Base-by-base conservation (phyloP, 2,888 invertebrate genomes). In the Mallateleia sp. region DNA sequence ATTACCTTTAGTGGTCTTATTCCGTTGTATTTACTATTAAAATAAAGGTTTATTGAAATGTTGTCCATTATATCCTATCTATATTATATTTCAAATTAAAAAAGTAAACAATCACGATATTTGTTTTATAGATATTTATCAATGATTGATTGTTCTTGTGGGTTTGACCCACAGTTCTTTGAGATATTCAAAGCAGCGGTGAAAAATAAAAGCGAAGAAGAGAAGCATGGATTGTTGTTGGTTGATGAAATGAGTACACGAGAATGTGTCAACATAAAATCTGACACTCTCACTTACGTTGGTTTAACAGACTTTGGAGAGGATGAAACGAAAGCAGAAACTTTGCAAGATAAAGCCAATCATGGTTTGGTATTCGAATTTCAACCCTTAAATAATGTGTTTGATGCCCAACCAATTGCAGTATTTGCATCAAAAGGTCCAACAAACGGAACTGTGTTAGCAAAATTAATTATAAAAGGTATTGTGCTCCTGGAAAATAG, bases 381-480 rank as follows among this genome's bases (percentile, higher is more conserved):
- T 67, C 89, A 89, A 72, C 85, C 91, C 7, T 47, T 90, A 15
- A 79, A 71, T 18, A 88, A 83, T 25, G 47, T 64, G 6, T 86
- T 62, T 54, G 75, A 72, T 28, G 88, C 83, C 50, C 91, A 90
- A 38, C 85, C 89, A n/a, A 58, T 90, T 15, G 89, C 86, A 9
- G 89, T 89, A 9, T 90, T 89, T 24, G 85, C 88, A 9, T 38
- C 38, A 14, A 38, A 14, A 38, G 38, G 38, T 14, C 38, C 38
- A 38, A 38, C 38, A 14, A 38, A 38, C 11, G 38, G 38, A 9
- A 38, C 38, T 9, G 11, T 11, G 2, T 38, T 38, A 38, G 38
- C 38, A 38, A 2, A 38, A 38, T 11, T 38, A 3, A 56, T 88
- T 5, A 52, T 89, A 2, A 84, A 90, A 75, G 89, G n/a, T n/a